Base-by-base conservation (phyloP, 2,797 vertebrate species). In the Bradypus variegatus region DNA sequence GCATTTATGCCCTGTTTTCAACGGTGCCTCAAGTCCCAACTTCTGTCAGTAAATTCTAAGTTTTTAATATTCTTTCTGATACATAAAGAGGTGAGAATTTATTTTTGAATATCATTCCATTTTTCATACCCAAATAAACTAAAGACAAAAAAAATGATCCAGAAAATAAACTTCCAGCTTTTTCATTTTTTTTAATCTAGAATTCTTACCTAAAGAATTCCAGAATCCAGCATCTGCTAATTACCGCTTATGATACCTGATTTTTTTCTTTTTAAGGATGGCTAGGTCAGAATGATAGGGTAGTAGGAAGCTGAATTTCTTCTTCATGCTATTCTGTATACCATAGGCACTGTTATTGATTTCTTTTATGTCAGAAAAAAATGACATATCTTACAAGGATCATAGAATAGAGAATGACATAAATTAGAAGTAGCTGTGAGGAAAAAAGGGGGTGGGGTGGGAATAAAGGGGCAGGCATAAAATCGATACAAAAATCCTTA, bases 401-500 rank as follows among this genome's bases (percentile, higher is more conserved):
- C 50, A 77, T 1, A 84, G 80, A 81, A 84, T 45, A 23, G 58
- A 93, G 93, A 55, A 89, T 48, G 27, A 88, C 60, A 75, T 75
- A 90, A 92, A 82, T 8, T 78, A 73, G 58, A 87, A 89, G 58
- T 69, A 85, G 55, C 4, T 53, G 21, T 18, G 9, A 33, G 53
- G 0, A 19, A 18, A 73, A 65, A 62, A 31, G 86, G 70, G 21
- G 5, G 21, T 21, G 21, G 21, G 21, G 58, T 45, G 58, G 58
- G 21, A 87, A 67, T 25, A 60, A 92, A 70, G 31, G 45, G 45
- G 87, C 1, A 72, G 62, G 58, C 70, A 82, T 33, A 85, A 91
- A 93, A 90, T 8, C 55, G 58, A 77, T 21, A 89, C 73, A 77
- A 72, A 93, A 91, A 67, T 79, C 60, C n/a, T 86, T 89, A 80